Base-by-base conservation (phyloP, 2,797 vertebrate species). In the Cyclura pinguis region DNA sequence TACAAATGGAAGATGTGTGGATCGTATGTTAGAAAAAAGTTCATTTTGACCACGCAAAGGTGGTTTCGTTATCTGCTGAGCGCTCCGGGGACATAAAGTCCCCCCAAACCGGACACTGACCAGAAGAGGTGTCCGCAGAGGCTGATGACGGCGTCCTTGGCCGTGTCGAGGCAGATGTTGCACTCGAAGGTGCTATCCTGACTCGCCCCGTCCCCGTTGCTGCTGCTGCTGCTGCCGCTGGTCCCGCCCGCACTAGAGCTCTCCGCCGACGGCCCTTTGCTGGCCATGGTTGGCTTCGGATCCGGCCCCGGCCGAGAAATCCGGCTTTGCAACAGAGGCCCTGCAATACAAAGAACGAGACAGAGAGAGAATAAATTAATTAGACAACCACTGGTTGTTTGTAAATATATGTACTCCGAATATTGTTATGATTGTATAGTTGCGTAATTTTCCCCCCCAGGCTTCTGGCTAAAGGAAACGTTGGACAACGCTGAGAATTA, bases 121-220 rank as follows among this genome's bases (percentile, higher is more conserved):
- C 99, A 99, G 96, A 99, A 99, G 18, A 99, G 98, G 92, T 99
- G 99, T 76, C 99, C 99, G 72, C 99, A 99, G 67, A 99, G 96
- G 96, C 99, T 99, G 95, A 99, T 99, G 89, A 99, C 99, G 0
- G 99, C 99, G 9, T 99, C 99, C 96, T 99, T 99, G 86, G 99
- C 99, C 1, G 99, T 99, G 96, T 99, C 99, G 97, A 99, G 96
- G 89, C 99, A 99, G 94, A 99, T 99, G 91, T 99, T 99, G 86
- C 99, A 99, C 94, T 99, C 99, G 0, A 99, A 99, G 0, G 99
- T 99, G 94, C 99, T 99, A 97, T 99, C 99, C 96, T 99, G 99
- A 82, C 95, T 97, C 35, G 97, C 90, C 0, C 93, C 96, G 74
- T 99, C 99, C 3, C 98, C 67, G 2, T 97, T 96, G 64, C 98